Evolutionary conservation across 1,140 invertebrate species (phyloP), one percentile per base, ranked within the genome.

Genomic region (Dinothrombium tinctorium): DNA sequence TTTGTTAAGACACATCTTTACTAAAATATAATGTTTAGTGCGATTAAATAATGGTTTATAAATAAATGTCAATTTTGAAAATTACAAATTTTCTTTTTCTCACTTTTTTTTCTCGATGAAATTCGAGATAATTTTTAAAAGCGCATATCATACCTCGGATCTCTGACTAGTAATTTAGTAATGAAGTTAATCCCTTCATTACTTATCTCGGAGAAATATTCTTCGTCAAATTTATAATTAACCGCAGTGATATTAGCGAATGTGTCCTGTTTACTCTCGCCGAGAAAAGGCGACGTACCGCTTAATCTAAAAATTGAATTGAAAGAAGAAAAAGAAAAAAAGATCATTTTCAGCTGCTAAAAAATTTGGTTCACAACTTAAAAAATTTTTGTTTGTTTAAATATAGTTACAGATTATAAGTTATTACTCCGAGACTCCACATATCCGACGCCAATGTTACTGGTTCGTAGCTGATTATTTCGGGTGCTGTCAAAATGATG

Each of bases 391-490:
- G 26, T 8, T 8, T 28, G 26, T 28, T 28, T 28, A n/a, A n/a
- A 17, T 14, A 19, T 15, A 36, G 19, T 36, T 21, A 36, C 33
- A 36, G 19, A 21, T 36, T 36, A 21, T 21, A 36, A 11, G 33
- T 36, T 20, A 36, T 36, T 12, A 36, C 33, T 22, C 33, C 33
- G 19, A 36, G 12, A 21, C 33, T 36, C 84, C 87, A 92, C 66
- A 92, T 86, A 60, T 94, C 87, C 23, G 86, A 87, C n/a, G 78
- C 71, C 43, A 89, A 64, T 41, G 75, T 76, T 46, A 94, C 73
- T 33, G 86, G 82, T 59, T 94, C 83, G 61, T 89, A 92, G 53
- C 77, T 81, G 21, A 94, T 64, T 45, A 94, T 77, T 66, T 87
- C 83, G 31, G 81, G 82, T 20, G 81, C 79, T 36, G 19, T 17